Percentiles rank a stretch among this genome's conserved stretches.
Evolutionary conservation across 2,888 invertebrate species (phyloP).

Genomic region (Oscheius onirici): DNA sequence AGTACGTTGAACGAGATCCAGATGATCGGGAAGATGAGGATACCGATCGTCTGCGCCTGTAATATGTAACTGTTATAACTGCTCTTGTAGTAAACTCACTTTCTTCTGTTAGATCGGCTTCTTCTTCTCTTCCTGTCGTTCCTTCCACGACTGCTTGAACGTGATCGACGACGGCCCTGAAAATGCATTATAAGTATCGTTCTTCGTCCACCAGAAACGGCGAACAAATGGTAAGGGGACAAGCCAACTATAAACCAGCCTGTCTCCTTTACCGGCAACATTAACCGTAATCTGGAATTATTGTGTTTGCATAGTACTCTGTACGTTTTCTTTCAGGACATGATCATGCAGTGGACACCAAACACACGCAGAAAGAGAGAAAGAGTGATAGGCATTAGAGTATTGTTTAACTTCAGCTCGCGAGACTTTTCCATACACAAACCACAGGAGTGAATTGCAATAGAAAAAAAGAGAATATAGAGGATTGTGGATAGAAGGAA

Average conservation of each 20-base stretch:
- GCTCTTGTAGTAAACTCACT: background rate
- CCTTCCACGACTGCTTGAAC: constrained; percentile 15
- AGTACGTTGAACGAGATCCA: background rate
- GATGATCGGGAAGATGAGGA: constrained; percentile 24
- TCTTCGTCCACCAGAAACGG: constrained; percentile 27
- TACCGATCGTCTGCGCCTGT: constrained; percentile 8
- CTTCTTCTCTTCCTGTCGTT: background rate
- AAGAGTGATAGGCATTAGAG: constrained; percentile 8
- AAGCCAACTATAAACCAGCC: constrained; percentile 38
- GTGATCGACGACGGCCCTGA: constrained; percentile 32
- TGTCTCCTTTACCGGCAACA: constrained; percentile 31
- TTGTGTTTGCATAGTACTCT: constrained; percentile 21
- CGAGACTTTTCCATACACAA: background rate
- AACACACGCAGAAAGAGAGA: constrained; percentile 23
- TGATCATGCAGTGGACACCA: constrained; percentile 30
- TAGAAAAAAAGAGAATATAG: constrained; percentile 6
- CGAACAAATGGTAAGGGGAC: constrained; percentile 34
- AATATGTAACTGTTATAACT: background rate
- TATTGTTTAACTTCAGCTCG: background rate
- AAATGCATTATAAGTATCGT: background rate
- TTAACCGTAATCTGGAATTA: constrained; percentile 31
- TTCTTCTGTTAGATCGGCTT: constrained; percentile 7
- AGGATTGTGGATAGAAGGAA: constrained; percentile 14
- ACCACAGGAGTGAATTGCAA: background rate
- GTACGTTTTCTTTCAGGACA: constrained; percentile 20